Base-by-base conservation (phyloP, 2,888 invertebrate genomes). In the Ptilodon capucinus region DNA sequence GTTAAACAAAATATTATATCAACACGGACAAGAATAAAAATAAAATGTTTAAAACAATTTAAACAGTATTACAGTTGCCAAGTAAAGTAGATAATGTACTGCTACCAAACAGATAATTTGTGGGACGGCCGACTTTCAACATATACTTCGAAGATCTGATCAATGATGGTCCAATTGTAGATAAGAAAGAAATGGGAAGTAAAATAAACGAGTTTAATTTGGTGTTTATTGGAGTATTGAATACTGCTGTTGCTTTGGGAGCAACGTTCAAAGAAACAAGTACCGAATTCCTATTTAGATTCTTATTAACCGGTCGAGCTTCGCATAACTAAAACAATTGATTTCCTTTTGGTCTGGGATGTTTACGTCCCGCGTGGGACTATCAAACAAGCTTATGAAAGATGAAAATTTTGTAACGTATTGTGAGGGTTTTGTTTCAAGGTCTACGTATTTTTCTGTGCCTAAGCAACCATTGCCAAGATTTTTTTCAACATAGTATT, bases 41-140 rank as follows among this genome's bases (percentile, higher is more conserved):
- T 11, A 42, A 48, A 21, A 42, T 43, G 40, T 53, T 43, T 23
- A 54, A 55, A 42, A 44, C 44, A 57, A 64, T 63, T 66, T 64
- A 64, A 60, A 44, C 4, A 38, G 39, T 45, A 51, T n/a, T 44
- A 44, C 43, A 35, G 51, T 57, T 67, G 61, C 64, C 67, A 64
- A 68, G 58, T 64, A 48, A 62, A 54, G 54, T 42, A 42, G 54
- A 60, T 65, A 63, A 63, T 50, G 41, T 60, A 54, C 28, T 49
- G 55, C 63, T 55, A 60, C 59, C 42, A 51, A 67, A 64, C 59
- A 44, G 47, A 48, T 60, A 60, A 54, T 55, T 68, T 66, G 61
- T 70, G 54, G 71, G 67, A 60, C 64, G 59, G 57, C 59, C 54
- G 56, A 58, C 60, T 62, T 64, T 64, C 57, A 64, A 64, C 57